Evolutionary conservation across 2,797 vertebrate species (phyloP), one percentile per base, ranked within the genome.

Genomic region (Paramormyrops hopkinsi): DNA sequence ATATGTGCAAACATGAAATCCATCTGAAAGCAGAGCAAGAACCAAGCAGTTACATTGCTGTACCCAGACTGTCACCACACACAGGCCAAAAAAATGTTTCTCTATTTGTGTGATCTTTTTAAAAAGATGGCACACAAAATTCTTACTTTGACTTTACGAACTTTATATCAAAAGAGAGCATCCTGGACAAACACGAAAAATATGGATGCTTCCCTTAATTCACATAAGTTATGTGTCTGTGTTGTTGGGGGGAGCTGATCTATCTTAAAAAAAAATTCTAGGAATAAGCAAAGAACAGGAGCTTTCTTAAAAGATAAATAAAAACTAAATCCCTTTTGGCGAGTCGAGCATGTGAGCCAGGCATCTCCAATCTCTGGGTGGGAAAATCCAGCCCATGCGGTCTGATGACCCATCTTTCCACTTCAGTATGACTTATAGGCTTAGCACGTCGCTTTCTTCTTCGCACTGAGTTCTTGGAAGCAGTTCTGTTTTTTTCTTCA

Each of bases 391-490:
- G 79, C 54, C 19, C 53, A 86, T 86, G 88, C 22, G 82, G 44
- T 29, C 29, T 6, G 56, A 62, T 29, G 37, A 37, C 88, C 88
- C 56, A 22, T 86, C 88, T 86, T 86, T 89, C 83, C 83, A 86
- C 25, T 86, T 89, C 56, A 86, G 56, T 73, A 44, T 69, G 83
- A 89, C 59, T 89, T 50, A 73, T 17, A 50, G 56, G 84, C 84
- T 48, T 86, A 84, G 83, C 79, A 22, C 53, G 22, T 89, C 54
- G 48, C 88, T 65, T 89, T 65, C 44, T 86, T 89, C 82, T 86
- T 33, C 29, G 51, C 46, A 22, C 25, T 9, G 56, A 59, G 5
- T 89, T 89, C 88, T 89, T 86, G 88, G 88, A 89, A 89, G 56
- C 56, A 12, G 37, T 29, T 86, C 88, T 69, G 83, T 69, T 86